Base-by-base conservation (phyloP, 2,113 vertebrate genomes). In the Trematomus loennbergii region DNA sequence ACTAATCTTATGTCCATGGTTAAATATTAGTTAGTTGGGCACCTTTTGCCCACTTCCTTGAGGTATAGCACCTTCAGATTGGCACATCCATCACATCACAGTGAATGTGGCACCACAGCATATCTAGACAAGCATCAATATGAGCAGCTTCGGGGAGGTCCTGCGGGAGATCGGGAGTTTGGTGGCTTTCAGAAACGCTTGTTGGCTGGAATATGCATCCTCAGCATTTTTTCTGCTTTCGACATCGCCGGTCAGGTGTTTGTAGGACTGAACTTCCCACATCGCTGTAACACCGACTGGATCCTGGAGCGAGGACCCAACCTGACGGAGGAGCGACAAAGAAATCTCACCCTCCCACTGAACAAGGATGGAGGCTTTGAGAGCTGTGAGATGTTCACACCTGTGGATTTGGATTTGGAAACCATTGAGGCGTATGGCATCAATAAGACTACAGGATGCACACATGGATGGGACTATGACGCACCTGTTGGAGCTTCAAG, bases 191-290 rank as follows among this genome's bases (percentile, higher is more conserved):
- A 98, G 90, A 90, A 95, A 54, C 72, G 87, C 46, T 63, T 98
- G 69, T 69, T 97, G 49, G 60, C 95, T 29, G 61, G 92, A 1
- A 71, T 96, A 9, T 82, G 93, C 52, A 11, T 96, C 33, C 93
- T 94, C 89, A 52, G 87, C 72, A 18, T 94, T 85, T 87, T 93
- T 84, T 15, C 72, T 0, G 78, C 94, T 3, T 97, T 97, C 67
- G 96, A 95, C 58, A 82, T 96, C 2, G 70, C 96, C 3, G 61
- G 87, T 3, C 97, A 98, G 43, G 89, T 97, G 12, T 98, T 97
- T 43, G 94, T 93, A 74, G 94, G 93, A 2, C 12, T 89, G 0
- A 59, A 1, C 8, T 59, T 59, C 36, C 58, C 25, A 59, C 58
- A 59, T 33, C 29, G 18, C 15, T 59, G 97, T 2, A 86, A 96